Conservation (phyloP, 2,113 vertebrate species). For the Austrofundulus limnaeus region DNA sequence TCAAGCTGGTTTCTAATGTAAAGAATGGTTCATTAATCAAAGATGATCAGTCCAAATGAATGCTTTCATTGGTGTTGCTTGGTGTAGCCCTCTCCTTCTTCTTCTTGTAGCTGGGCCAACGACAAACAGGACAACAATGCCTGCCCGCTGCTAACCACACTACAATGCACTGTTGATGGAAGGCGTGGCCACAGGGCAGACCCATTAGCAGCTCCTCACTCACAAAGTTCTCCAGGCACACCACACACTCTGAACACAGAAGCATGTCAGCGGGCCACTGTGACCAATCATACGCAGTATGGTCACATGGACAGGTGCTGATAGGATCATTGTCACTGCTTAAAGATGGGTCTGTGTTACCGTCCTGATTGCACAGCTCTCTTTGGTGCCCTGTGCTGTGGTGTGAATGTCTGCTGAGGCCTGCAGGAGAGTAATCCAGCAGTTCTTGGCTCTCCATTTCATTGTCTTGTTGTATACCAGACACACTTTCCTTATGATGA, state of each 20-base stretch:
- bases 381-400: background rate
- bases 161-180: slow-evolving; percentile 95
- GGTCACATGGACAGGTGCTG: background rate
- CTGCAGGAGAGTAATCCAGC: background rate
- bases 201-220: slow-evolving; percentile 87
- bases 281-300: slow-evolving; percentile 78
- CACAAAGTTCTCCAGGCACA: slow-evolving; percentile 93
- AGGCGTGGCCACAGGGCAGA: slow-evolving; percentile 93
- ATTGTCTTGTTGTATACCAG: background rate
- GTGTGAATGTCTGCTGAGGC: background rate
- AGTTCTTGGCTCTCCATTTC: background rate
- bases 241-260: slow-evolving; percentile 93
- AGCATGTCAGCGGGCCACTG: slow-evolving; percentile 86
- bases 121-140: slow-evolving; percentile 95
- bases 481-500: slow-evolving; percentile 49
- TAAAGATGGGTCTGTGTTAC: background rate
- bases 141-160: slow-evolving; percentile 90
- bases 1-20: background rate
- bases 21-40: no score
- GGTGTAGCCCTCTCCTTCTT: slow-evolving; percentile 74
- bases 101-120: slow-evolving; percentile 96
- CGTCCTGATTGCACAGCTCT: background rate
- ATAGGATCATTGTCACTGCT: background rate
- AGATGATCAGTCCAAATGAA: slow-evolving; percentile 13
- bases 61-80: slow-evolving; percentile 1